Evolutionary conservation across 2,113 vertebrate genomes (phyloP).

Genomic region (Lycaon pictus): DNA sequence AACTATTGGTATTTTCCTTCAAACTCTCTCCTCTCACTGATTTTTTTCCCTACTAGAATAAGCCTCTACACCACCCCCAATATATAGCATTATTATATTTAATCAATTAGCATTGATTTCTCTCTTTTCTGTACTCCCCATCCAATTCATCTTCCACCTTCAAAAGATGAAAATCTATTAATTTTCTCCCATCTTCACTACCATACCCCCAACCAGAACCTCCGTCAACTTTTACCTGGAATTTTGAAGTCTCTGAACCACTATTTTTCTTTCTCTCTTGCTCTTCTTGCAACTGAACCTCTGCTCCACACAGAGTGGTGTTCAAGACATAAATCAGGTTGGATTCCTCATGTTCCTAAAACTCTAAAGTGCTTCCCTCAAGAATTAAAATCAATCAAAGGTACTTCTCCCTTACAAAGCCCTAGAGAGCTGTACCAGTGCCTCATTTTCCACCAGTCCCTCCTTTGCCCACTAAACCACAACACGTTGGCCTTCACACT

Average conservation of each 20-base stretch:
- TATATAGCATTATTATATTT: too few species aligned
- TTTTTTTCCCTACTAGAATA: not conserved
- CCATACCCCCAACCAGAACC: not conserved
- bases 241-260: not conserved
- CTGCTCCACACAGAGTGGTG: not conserved
- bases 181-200: not conserved
- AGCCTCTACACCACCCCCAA: too few species aligned
- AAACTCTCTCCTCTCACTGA: not conserved
- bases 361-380: not conserved
- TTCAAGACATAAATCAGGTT: not conserved
- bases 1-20: not conserved
- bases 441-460: not conserved
- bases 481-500: fast-evolving
- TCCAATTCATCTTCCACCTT: not conserved
- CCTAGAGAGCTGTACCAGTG: fast-evolving
- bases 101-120: not conserved
- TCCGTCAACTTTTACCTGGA: not conserved
- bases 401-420: not conserved
- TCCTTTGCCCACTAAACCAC: too few species aligned
- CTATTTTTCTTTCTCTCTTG: not conserved
- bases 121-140: not conserved
- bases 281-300: not conserved
- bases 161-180: not conserved
- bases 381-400: not conserved
- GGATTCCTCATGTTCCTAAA: not conserved